A percentile compares a stretch with the other conserved stretches of the same genome.
Conservation (phyloP, 1,140 invertebrate species). For the Hormaphis cornu region DNA sequence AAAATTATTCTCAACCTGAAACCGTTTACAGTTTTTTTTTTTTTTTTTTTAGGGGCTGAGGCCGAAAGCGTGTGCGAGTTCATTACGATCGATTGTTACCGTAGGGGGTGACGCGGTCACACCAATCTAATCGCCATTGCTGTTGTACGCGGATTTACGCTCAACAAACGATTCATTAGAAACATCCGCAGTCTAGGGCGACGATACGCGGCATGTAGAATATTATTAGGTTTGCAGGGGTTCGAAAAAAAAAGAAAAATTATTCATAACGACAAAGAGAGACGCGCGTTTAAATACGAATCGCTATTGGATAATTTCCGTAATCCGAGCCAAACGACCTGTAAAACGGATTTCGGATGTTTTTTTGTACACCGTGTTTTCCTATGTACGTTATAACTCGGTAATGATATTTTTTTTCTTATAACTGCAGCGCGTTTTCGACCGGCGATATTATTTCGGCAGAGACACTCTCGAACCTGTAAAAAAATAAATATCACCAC, state of each 20-base stretch:
- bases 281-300: neutral
- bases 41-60: too few relatives aligned
- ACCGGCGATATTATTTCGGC: too few relatives aligned
- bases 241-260: neutral
- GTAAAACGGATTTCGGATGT: constrained; percentile 1
- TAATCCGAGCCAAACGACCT: neutral
- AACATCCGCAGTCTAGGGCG: neutral
- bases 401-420: neutral
- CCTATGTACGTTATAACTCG: neutral
- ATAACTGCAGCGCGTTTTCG: neutral
- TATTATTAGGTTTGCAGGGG: too few relatives aligned
- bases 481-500: too few relatives aligned
- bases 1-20: neutral
- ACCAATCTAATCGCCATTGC: constrained; percentile 22
- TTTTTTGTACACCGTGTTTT: neutral
- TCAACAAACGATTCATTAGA: constrained; percentile 14
- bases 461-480: too few relatives aligned
- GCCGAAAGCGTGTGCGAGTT: neutral
- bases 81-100: constrained; percentile 27
- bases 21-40: neutral
- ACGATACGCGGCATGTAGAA: neutral
- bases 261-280: neutral
- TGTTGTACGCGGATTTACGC: neutral
- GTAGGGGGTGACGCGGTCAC: neutral
- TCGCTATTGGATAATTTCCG: neutral